Evolutionary conservation across 2,888 invertebrate genomes (phyloP).

Genomic region (Vannuccia rotundouncinata): DNA sequence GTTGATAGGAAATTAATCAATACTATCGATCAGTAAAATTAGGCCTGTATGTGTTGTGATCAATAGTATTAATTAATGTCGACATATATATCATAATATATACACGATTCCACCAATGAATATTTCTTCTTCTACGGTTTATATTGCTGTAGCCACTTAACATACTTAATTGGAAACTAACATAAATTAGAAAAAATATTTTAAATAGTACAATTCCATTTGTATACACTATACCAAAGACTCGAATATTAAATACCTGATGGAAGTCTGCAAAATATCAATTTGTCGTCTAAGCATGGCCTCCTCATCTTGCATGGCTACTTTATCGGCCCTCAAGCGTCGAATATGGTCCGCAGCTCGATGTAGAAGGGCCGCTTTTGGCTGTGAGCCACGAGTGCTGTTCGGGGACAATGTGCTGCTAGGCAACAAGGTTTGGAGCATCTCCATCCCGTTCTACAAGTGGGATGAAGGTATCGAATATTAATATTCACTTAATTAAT

Average conservation of each 20-base stretch:
- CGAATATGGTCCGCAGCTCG: conserved; percentile 20
- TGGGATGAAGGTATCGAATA: background rate
- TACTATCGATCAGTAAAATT: too few relatives aligned
- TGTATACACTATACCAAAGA: background rate
- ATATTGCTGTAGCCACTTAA: too few relatives aligned
- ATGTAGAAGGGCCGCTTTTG: conserved; percentile 28
- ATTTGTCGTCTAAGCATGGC: background rate
- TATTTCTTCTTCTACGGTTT: too few relatives aligned
- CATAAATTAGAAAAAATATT: too few relatives aligned
- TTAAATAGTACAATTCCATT: background rate
- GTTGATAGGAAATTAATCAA: too few relatives aligned
- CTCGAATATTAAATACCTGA: conserved; percentile 7
- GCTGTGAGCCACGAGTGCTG: background rate
- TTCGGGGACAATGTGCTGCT: background rate
- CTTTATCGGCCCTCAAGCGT: conserved; percentile 17
- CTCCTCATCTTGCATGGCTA: background rate
- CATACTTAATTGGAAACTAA: too few relatives aligned
- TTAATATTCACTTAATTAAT: background rate
- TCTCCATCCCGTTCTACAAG: background rate
- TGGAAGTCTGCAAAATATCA: conserved; percentile 30
- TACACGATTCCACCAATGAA: too few relatives aligned
- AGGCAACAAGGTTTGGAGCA: background rate
- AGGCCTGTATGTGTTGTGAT: too few relatives aligned
- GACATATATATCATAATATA: too few relatives aligned
- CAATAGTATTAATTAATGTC: too few relatives aligned